phyloP scores from a whole-genome alignment of 2,888 invertebrate species.

The Plemyria rubiginata region DNA sequence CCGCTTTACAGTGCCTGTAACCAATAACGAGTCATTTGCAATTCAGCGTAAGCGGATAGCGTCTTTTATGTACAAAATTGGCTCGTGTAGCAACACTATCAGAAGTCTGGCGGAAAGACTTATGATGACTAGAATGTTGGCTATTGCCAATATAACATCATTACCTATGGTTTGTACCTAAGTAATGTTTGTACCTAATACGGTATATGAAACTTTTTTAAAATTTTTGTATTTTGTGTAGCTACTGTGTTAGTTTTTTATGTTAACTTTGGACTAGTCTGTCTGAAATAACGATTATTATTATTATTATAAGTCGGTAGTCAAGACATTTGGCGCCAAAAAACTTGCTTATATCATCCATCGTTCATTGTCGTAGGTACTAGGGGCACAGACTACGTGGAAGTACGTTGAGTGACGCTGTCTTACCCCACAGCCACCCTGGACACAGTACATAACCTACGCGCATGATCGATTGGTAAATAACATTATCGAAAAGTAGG shows the following conservation, averaged over 20 bases:
- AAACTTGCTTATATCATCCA: conserved; percentile 53
- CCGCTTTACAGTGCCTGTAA: conserved; percentile 10
- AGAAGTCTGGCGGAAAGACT: too few species aligned
- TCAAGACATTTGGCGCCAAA: conserved; percentile 47
- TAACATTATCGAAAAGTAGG: conserved; percentile 55
- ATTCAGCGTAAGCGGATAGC: too few species aligned
- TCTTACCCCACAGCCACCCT: conserved; percentile 40
- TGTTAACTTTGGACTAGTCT: conserved; percentile 8
- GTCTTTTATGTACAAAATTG: too few species aligned
- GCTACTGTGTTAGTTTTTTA: too few species aligned
- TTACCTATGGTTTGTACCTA: too few species aligned
- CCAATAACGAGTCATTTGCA: conserved; percentile 11
- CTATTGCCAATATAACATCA: too few species aligned
- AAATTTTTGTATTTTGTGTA: too few species aligned
- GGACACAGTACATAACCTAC: conserved; percentile 37
- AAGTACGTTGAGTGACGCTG: conserved; percentile 9
- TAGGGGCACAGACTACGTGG: conserved; percentile 30
- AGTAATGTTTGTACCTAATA: too few species aligned
- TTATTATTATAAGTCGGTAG: conserved; percentile 11
- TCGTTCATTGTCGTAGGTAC: conserved; percentile 40
- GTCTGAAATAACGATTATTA: too few species aligned
- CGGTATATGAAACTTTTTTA: too few species aligned
- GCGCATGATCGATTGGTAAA: conserved; percentile 64
- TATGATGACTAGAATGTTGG: too few species aligned
- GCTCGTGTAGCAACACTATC: too few species aligned